Evolutionary conservation across 2,113 vertebrate species (phyloP).

Genomic region (Orientallactaga bullata): DNA sequence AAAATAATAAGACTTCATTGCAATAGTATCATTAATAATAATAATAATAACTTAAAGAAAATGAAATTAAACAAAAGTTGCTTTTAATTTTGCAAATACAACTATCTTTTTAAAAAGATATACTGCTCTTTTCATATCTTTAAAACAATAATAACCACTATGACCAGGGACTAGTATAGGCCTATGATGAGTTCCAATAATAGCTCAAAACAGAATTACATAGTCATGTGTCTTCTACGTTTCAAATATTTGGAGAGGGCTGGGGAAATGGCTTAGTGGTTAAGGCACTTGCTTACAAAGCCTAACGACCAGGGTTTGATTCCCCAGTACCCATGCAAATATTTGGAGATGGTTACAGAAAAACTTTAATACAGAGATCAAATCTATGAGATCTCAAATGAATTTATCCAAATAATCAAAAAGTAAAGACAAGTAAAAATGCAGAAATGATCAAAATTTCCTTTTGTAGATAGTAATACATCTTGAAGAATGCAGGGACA

Average conservation of each 20-base stretch:
- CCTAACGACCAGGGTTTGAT: too few species aligned
- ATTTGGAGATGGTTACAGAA: not conserved
- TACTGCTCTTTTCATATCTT: not conserved
- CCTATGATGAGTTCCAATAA: not conserved
- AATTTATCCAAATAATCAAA: not conserved
- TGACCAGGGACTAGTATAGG: not conserved
- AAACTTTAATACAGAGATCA: not conserved
- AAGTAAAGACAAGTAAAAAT: too few species aligned
- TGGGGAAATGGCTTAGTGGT: too few species aligned
- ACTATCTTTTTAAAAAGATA: not conserved
- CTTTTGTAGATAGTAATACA: too few species aligned
- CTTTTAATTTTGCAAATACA: not conserved
- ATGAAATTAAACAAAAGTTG: not conserved
- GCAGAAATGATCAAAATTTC: too few species aligned
- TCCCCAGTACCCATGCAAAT: too few species aligned
- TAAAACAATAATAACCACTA: not conserved
- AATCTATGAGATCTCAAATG: too few species aligned
- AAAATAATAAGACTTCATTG: constrained; percentile 44
- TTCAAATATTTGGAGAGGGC: not conserved
- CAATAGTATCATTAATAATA: not conserved
- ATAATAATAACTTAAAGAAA: not conserved
- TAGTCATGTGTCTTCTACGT: not conserved
- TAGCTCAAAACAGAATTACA: not conserved
- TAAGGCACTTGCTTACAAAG: too few species aligned
- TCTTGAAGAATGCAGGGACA: too few species aligned